These are phyloP conservation scores for Caenorhabditis zanzibari DNA, from an alignment of 2,888 invertebrate genomes.

Conservation along the genomic window DNA sequence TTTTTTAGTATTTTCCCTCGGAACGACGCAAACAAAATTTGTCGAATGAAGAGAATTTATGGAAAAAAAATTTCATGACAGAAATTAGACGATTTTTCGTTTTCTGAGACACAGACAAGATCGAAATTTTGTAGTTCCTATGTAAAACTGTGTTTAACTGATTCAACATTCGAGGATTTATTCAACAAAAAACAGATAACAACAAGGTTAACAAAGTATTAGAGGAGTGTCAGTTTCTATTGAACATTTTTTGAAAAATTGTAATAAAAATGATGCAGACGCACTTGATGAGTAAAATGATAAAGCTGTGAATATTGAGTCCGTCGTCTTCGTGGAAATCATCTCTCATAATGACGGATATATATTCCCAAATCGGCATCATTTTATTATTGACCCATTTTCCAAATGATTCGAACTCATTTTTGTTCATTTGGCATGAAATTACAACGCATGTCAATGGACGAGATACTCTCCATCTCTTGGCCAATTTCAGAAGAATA, in stretches of 20 bases:
- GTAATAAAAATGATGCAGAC: not conserved
- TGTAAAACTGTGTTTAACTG: too few species aligned
- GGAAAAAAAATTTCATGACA: too few species aligned
- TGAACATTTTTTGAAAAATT: not conserved
- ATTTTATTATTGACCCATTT: conserved; percentile 18
- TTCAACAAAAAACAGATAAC: conserved; percentile 4
- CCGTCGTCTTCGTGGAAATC: conserved; percentile 4
- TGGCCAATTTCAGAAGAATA: conserved; percentile 26
- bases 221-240: not conserved
- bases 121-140: too few species aligned
- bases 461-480: not conserved
- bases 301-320: not conserved
- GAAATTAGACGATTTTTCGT: too few species aligned
- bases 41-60: too few species aligned
- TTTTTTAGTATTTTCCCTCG: not conserved
- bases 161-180: not conserved
- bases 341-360: not conserved
- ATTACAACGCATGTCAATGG: conserved; percentile 22
- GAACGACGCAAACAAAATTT: too few species aligned
- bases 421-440: not conserved
- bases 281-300: conserved; percentile 7
- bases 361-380: conserved; percentile 17
- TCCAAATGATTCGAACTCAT: not conserved
- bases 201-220: conserved; percentile 1
- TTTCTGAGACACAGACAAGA: too few species aligned